Conservation (phyloP, 2,113 vertebrate genomes). For the Phyllopteryx taeniolatus region DNA sequence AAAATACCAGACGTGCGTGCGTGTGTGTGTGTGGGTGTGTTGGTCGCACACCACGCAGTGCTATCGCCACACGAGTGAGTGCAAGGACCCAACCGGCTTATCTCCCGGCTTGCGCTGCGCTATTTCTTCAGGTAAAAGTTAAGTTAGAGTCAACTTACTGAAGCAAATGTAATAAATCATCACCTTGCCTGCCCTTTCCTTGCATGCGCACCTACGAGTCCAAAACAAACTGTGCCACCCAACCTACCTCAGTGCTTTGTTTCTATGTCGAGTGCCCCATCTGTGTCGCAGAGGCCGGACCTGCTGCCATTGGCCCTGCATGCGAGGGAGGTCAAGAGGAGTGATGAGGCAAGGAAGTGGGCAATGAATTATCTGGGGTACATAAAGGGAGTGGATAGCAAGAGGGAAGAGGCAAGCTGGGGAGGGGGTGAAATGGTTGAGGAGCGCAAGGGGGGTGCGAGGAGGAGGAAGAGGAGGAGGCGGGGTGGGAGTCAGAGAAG, state of each 20-base stretch:
- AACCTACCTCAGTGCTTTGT: slow-evolving; percentile 56
- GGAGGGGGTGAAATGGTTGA: slow-evolving; percentile 10
- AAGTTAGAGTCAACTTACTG: slow-evolving; percentile 27
- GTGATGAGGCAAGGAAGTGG: slow-evolving; percentile 4
- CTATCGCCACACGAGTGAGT: slow-evolving; percentile 5
- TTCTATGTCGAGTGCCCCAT: slow-evolving; percentile 57
- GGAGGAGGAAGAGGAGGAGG: slow-evolving; percentile 28
- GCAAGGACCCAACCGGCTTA: slow-evolving; percentile 14
- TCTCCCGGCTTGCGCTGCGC: slow-evolving; percentile 3
- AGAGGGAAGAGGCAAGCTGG: slow-evolving; percentile 9
- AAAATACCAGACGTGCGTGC: not conserved
- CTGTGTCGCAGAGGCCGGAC: slow-evolving; percentile 66
- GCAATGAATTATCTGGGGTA: slow-evolving; percentile 29
- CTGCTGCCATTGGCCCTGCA: slow-evolving; percentile 66
- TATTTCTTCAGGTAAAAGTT: slow-evolving; percentile 23
- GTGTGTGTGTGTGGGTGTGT: slow-evolving; percentile 11
- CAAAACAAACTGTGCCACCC: slow-evolving; percentile 44
- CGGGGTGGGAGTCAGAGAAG: slow-evolving; percentile 46
- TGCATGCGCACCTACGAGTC: not conserved
- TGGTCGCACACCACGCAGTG: slow-evolving; percentile 14
- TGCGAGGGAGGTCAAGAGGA: slow-evolving; percentile 36
- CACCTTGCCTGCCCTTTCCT: slow-evolving; percentile 3
- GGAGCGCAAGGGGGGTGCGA: slow-evolving; percentile 27
- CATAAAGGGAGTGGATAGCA: slow-evolving; percentile 48
- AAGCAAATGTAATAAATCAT: slow-evolving; percentile 27